Conservation (phyloP, 2,888 invertebrate genomes). For the Lasioglossum oenotherae region DNA sequence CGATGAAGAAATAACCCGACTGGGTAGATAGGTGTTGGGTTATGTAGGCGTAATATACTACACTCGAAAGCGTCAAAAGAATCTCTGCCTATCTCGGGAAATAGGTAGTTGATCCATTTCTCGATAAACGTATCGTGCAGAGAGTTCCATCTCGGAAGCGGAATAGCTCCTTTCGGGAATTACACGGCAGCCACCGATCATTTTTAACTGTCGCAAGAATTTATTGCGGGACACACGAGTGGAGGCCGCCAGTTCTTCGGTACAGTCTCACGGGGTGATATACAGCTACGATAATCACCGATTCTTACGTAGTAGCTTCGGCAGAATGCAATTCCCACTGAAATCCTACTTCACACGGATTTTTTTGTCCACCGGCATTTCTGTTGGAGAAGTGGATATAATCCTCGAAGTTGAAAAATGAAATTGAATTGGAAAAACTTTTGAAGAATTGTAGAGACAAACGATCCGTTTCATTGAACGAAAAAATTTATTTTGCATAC, state of each 20-base stretch:
- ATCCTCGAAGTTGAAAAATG: neutral
- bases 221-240: constrained; percentile 34
- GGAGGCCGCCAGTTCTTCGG: neutral
- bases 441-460: neutral
- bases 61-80: neutral
- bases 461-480: neutral
- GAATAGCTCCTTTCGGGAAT: constrained; percentile 1
- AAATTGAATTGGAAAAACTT: neutral
- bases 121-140: constrained; percentile 18
- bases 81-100: neutral
- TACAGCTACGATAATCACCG: neutral
- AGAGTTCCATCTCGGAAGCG: neutral
- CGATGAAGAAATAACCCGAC: neutral
- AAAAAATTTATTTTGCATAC: neutral
- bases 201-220: constrained; percentile 28
- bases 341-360: neutral
- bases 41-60: neutral
- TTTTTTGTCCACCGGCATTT: neutral
- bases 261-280: neutral
- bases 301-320: neutral
- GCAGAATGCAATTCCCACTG: neutral
- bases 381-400: neutral
- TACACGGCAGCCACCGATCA: constrained; percentile 33
- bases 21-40: neutral
- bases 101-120: constrained; percentile 19